A percentile compares a stretch with the other conserved stretches of the same genome.
phyloP scores from a whole-genome alignment of 2,797 vertebrate genomes.

The Tarsius wallacei region DNA sequence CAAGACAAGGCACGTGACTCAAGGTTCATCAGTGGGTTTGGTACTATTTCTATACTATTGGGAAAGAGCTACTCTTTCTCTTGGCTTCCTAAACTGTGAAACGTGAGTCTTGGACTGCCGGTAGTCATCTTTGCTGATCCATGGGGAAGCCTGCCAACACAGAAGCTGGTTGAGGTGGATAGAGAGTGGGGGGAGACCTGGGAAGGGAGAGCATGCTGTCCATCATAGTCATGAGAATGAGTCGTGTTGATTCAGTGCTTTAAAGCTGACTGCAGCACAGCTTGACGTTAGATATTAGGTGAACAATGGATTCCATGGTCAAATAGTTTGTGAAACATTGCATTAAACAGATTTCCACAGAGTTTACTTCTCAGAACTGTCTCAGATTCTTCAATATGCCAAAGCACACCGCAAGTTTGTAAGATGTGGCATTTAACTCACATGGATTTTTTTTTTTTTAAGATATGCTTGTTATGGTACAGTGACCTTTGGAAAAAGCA shows the following conservation, averaged over 20 bases:
- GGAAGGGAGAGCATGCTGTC: background rate
- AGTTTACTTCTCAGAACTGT: background rate
- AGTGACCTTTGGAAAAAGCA: background rate
- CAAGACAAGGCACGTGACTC: background rate
- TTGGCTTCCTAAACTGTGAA: background rate
- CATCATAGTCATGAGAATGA: background rate
- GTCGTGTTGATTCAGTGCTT: background rate
- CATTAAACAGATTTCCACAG: background rate
- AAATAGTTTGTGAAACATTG: background rate
- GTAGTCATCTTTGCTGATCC: background rate
- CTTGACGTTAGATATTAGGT: background rate
- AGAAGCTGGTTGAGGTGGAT: background rate
- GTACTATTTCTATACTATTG: background rate
- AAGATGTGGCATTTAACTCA: background rate
- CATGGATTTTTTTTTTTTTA: background rate
- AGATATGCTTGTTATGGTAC: background rate
- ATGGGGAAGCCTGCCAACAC: background rate
- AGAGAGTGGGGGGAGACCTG: fast-evolving
- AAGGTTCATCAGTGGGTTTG: background rate
- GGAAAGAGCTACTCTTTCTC: background rate
- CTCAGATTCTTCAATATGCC: background rate
- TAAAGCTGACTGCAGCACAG: background rate
- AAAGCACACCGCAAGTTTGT: background rate
- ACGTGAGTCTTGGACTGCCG: background rate
- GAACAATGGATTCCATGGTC: background rate